Evolutionary conservation across 2,797 vertebrate species (phyloP), one percentile per base, ranked within the genome.

Genomic region (Anas bernieri): DNA sequence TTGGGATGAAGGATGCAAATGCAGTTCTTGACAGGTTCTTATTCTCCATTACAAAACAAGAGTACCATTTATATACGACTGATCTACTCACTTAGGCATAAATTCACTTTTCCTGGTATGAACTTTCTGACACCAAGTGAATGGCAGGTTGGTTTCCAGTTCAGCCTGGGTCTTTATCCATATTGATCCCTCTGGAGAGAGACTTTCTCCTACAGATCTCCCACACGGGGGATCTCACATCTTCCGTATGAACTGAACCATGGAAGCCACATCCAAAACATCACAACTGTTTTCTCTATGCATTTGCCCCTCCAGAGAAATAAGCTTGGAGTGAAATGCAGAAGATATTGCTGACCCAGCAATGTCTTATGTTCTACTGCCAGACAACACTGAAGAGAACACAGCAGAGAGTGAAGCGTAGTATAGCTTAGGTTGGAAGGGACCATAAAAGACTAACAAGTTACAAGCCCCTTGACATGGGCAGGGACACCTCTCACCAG

Each of bases 331-430:
- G 6, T 48, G 50, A 64, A 80, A 64, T 0, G 6, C 33, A 48
- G 33, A 70, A 41, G 33, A 8, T 16, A n/a, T 37, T 70, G 18
- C 26, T 85, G 23, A 66, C 39, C 22, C 52, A 50, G 31, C 28
- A 81, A 9, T 3, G 0, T 61, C 41, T 31, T 50, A 23, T 0
- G 0, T 9, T 66, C 23, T 72, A 23, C 35, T 82, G 28, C 22
- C 14, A 52, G 23, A 39, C 31, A 62, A 18, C 23, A 26, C 17
- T 67, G 86, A 56, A 81, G 17, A 11, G 55, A 54, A 20, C 9
- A 17, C 26, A 66, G 52, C 13, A 70, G 12, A 9, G 43, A 58
- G 16, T 43, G 43, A 58, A 50, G 25, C 13, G 14, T 26, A 26
- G 48, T 15, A 50, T 50, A 14, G 48, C 13, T 50, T 26, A 22